Conservation (phyloP, 2,888 invertebrate genomes). For the Platycnemis pennipes region DNA sequence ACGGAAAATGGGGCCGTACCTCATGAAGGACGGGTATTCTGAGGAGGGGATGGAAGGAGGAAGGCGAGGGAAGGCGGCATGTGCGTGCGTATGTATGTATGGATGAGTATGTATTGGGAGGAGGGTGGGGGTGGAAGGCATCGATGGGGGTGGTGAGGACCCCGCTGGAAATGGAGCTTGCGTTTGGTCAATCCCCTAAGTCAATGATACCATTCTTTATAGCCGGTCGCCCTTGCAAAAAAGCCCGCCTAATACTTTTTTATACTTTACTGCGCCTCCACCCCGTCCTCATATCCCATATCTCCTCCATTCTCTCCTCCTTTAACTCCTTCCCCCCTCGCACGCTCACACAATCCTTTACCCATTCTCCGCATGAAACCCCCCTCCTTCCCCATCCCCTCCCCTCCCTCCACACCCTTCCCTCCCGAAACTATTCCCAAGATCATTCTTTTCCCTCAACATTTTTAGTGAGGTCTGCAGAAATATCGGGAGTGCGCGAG, state of each 20-base stretch:
- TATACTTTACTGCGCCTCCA: constrained; percentile 14
- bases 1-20: constrained; percentile 18
- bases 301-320: not conserved
- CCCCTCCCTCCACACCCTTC: not conserved
- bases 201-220: constrained; percentile 22
- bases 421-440: constrained; percentile 46
- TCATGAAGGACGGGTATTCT: not conserved
- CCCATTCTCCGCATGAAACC: not conserved
- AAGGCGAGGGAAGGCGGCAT: not conserved
- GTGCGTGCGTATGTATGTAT: not conserved
- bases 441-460: constrained; percentile 50
- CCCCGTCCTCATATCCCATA: constrained; percentile 4
- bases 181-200: constrained; percentile 37
- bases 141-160: not conserved
- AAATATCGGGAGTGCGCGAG: constrained; percentile 36
- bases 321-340: not conserved
- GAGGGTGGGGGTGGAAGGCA: not conserved
- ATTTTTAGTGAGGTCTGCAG: constrained; percentile 59
- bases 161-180: not conserved
- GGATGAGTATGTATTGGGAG: not conserved
- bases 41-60: not conserved
- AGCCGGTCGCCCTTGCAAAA: not conserved
- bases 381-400: not conserved
- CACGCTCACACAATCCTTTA: not conserved
- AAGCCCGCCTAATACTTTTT: not conserved